Conservation (phyloP, 2,797 vertebrate species). For the Hydrolagus colliei region DNA sequence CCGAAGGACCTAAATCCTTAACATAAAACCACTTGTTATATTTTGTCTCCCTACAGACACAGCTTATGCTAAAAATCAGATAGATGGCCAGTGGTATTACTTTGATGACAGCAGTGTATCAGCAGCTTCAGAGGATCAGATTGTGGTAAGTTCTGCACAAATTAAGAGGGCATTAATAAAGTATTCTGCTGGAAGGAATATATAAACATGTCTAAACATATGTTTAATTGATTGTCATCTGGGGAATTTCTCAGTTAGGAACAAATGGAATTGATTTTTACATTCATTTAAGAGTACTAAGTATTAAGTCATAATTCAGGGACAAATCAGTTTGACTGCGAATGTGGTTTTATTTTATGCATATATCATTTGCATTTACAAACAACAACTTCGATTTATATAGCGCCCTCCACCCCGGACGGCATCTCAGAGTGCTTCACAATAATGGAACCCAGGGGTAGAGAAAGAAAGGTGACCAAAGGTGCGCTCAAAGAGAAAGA, state of each 20-base stretch:
- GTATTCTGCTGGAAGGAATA: no score
- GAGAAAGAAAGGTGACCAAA: no score
- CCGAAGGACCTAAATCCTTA: not conserved
- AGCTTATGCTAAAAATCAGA: conserved; percentile 84
- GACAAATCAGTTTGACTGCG: not conserved
- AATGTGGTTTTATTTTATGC: not conserved
- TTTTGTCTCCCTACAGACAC: conserved; percentile 68
- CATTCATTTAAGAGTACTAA: not conserved
- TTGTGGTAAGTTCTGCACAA: conserved; percentile 72
- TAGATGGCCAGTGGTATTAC: conserved; percentile 84
- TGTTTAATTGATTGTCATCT: not conserved
- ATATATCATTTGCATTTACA: not conserved
- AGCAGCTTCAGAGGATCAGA: conserved; percentile 83
- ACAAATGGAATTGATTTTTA: not conserved
- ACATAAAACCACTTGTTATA: conserved; percentile 10
- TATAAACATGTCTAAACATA: not conserved
- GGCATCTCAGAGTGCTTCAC: no score
- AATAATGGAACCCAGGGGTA: no score
- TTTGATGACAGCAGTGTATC: conserved; percentile 92
- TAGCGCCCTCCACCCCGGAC: no score
- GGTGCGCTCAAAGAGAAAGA: no score
- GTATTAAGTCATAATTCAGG: no score
- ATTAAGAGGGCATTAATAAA: not conserved
- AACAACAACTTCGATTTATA: no score
- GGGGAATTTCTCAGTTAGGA: not conserved